Conservation (phyloP, 2,797 vertebrate genomes). For the Rachycentron canadum region DNA sequence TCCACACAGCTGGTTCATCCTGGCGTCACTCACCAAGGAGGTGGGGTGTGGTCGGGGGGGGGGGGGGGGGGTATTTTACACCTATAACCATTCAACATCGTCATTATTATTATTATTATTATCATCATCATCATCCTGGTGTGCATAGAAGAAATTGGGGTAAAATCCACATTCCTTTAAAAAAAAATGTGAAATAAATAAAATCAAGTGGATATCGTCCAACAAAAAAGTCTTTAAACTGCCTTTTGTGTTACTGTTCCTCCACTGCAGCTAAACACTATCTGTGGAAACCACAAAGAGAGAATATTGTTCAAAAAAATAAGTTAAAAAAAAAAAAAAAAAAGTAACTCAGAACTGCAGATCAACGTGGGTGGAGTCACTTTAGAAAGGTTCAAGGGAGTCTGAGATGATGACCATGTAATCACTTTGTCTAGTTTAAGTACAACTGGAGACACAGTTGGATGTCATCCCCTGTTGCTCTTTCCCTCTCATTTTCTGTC, state of each 20-base stretch:
- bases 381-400: too few species aligned
- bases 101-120: too few species aligned
- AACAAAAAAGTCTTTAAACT: background rate
- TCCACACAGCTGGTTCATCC: background rate
- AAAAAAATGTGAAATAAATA: background rate
- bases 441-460: too few species aligned
- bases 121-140: background rate
- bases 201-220: background rate
- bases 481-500: background rate
- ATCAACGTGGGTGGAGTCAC: background rate
- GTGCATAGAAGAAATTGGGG: background rate
- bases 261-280: background rate
- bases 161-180: background rate
- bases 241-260: background rate
- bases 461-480: background rate
- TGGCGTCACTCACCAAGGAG: background rate
- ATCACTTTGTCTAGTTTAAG: background rate
- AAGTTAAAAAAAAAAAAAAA: too few species aligned
- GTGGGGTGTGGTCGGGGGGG: background rate
- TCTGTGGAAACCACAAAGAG: slow-evolving; percentile 4
- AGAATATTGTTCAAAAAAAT: background rate
- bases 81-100: background rate
- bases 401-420: background rate
- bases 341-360: background rate
- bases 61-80: too few species aligned